A percentile compares a stretch with the other conserved stretches of the same genome.
Evolutionary conservation across 2,888 invertebrate genomes (phyloP).

Genomic region (Apamea crenata): DNA sequence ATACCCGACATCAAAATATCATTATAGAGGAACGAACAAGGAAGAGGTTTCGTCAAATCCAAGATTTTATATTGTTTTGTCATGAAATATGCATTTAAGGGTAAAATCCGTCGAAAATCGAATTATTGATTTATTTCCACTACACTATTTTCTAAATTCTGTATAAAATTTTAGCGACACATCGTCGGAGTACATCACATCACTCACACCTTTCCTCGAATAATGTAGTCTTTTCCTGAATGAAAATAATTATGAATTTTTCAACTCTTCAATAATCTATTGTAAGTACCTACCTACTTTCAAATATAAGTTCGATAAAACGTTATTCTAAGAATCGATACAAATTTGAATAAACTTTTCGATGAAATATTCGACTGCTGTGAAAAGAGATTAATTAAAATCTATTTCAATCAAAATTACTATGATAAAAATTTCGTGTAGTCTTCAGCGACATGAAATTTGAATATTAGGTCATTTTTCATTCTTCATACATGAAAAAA

Average conservation of each 20-base stretch:
- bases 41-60: conserved; percentile 55
- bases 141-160: neutral
- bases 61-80: conserved; percentile 44
- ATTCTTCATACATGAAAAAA: neutral
- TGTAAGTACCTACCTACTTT: neutral
- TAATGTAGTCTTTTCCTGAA: neutral
- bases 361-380: neutral
- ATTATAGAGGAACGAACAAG: conserved; percentile 64
- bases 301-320: neutral
- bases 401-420: neutral
- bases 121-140: neutral
- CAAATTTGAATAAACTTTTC: neutral
- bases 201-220: neutral
- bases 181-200: neutral
- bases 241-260: neutral
- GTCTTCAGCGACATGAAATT: neutral
- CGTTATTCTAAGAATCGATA: neutral
- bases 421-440: neutral
- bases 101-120: conserved; percentile 2
- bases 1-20: conserved; percentile 69
- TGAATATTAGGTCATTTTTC: too few relatives aligned
- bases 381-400: neutral
- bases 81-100: conserved; percentile 32
- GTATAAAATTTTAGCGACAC: neutral
- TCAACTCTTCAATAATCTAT: neutral